Base-by-base conservation (phyloP, 2,797 vertebrate species). In the Thaleichthys pacificus region DNA sequence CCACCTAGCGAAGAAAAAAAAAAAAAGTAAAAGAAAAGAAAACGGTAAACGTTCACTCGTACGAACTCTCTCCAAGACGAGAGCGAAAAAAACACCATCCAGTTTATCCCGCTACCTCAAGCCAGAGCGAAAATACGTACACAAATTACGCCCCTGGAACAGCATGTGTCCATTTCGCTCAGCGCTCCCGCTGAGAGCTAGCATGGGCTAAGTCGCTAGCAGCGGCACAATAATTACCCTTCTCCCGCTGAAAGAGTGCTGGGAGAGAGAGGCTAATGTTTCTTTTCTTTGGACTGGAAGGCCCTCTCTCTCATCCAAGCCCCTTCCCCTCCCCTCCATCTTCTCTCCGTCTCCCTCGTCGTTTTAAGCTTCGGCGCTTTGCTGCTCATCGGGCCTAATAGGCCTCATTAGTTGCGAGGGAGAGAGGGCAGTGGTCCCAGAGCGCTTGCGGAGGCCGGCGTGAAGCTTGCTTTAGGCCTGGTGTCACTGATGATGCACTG, bases 211-310 rank as follows among this genome's bases (percentile, higher is more conserved):
- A 68, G 30, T 61, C 28, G 61, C 61, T 63, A 32, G 61, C 61
- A 15, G 28, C 26, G 12, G 28, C 35, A 64, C 66, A 67, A 62
- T 72, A 61, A 76, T 72, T 61, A 67, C 61, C 26, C 70, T 58
- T 71, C 64, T 66, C 65, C 61, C 67, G 60, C 74, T 74, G 49
- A 69, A 69, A 69, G 42, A 68, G 32, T 22, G 61, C 60, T 66
- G 74, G 56, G 70, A 67, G 69, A 30, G 57, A 22, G 61, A 76
- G 62, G 67, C 73, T 82, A 74, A 60, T 70, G 71, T 82, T 84
- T 82, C 78, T 80, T 80, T 80, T 75, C 78, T 78, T 84, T 84
- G 82, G 80, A 77, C 8, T 38, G 58, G 66, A 67, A 56, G 30
- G 30, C 28, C 32, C 24, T 15, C 62, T 60, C 21, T 64, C 72